A percentile compares a stretch with the other conserved stretches of the same genome.
These are phyloP conservation scores for Aphaenogaster rudis DNA, from an alignment of 1,140 invertebrate genomes.

Conservation along the genomic window DNA sequence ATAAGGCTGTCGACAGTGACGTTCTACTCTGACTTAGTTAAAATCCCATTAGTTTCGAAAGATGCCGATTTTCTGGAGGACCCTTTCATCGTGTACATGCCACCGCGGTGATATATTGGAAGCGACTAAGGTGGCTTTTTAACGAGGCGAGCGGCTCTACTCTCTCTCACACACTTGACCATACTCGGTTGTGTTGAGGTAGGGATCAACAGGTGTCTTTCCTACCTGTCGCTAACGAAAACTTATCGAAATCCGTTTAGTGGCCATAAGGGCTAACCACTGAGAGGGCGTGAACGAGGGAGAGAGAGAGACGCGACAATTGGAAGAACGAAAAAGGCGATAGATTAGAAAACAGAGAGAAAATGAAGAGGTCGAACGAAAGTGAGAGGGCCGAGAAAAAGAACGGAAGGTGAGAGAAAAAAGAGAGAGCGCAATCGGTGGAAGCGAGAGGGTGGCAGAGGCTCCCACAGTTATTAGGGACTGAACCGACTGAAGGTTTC, in stretches of 20 bases:
- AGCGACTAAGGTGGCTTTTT: constrained; percentile 78
- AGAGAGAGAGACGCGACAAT: constrained; percentile 5
- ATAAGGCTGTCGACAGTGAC: constrained; percentile 41
- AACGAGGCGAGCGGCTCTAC: constrained; percentile 72
- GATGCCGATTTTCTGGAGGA: constrained; percentile 80
- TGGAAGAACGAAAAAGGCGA: neutral
- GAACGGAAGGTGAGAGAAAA: neutral
- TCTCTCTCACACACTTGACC: constrained; percentile 55
- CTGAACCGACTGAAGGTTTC: constrained; percentile 38
- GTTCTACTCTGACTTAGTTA: constrained; percentile 78
- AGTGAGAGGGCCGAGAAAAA: constrained; percentile 55
- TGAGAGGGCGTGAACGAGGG: constrained; percentile 18
- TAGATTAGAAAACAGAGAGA: constrained; percentile 10
- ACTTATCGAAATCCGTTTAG: constrained; percentile 81
- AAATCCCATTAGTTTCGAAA: constrained; percentile 83
- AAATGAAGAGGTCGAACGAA: constrained; percentile 45
- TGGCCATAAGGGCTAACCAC: constrained; percentile 11
- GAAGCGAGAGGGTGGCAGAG: constrained; percentile 44
- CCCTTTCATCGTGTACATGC: constrained; percentile 78
- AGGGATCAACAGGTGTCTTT: constrained; percentile 82
- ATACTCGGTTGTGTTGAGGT: constrained; percentile 75
- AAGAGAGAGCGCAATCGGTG: neutral
- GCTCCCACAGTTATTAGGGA: constrained; percentile 72
- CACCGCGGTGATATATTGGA: constrained; percentile 83
- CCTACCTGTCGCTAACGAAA: constrained; percentile 74